Evolutionary conservation across 2,888 invertebrate genomes (phyloP), one percentile per base, ranked within the genome.

Genomic region (Hipparchia sbordonii): DNA sequence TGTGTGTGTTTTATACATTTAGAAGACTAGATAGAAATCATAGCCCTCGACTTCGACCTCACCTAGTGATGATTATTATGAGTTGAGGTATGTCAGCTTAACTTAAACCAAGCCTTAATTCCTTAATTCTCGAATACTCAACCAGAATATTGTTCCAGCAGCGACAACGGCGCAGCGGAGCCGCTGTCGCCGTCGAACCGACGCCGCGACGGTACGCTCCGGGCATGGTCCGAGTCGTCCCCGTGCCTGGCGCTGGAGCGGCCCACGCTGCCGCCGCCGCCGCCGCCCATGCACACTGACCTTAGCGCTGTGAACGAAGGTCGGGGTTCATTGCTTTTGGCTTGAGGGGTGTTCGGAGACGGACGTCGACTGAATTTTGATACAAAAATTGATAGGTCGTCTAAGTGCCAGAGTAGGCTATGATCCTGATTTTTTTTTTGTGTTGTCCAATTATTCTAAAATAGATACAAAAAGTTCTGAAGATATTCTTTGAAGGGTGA

Each of bases 291-390:
- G 65, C 72, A 82, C 76, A 87, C 91, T 79, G 92, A 93, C 87
- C 90, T 92, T 88, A 92, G 92, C 91, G 92, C 92, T 91, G 92
- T 92, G 89, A 90, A 93, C 85, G 93, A 93, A 93, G 93, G 93
- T 93, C 89, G 84, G 88, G 77, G 72, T 63, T 12, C 54, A 13
- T 13, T 74, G 67, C 2, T 39, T 70, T 51, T 46, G 10, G n/a
- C 10, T 68, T 48, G 63, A 51, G 23, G 7, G 52, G 62, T 52
- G 65, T 60, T 60, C 8, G 57, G 39, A 2, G 54, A 46, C 2
- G 12, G 90, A 81, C 89, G 90, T 90, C 89, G 87, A 88, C 90
- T 89, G 89, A 74, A 74, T 69, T 73, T 63, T 33, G 33, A 65
- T 12, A 63, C 9, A 8, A 5, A 71, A 51, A 51, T 2, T 2